Evolutionary conservation across 2,888 invertebrate genomes (phyloP).

Genomic region (Cerastoderma edule): DNA sequence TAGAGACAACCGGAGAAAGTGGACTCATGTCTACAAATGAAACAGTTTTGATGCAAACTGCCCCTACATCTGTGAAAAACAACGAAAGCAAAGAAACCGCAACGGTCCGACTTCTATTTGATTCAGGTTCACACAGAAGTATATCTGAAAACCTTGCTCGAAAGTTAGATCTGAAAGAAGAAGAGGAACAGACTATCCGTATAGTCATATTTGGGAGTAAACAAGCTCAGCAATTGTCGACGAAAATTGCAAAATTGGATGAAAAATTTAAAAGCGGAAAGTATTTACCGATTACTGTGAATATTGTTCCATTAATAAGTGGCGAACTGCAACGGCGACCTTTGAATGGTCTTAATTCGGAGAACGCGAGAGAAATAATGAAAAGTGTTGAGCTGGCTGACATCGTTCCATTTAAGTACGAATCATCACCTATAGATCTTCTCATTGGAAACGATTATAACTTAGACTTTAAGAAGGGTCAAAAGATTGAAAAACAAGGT

Average conservation of each 20-base stretch:
- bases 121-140: constrained; percentile 16
- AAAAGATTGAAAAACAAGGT: background rate
- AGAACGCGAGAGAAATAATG: background rate
- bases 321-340: background rate
- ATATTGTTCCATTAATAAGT: constrained; percentile 10
- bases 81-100: background rate
- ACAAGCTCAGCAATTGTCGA: background rate
- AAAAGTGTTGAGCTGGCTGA: background rate
- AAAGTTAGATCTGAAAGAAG: background rate
- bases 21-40: constrained; percentile 28
- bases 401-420: background rate
- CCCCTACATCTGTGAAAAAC: constrained; percentile 2
- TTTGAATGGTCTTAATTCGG: background rate
- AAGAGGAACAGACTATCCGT: background rate
- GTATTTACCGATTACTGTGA: background rate
- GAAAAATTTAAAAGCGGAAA: background rate
- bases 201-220: constrained; percentile 22
- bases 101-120: constrained; percentile 10
- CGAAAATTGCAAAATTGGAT: background rate
- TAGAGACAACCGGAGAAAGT: constrained; percentile 11
- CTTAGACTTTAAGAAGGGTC: background rate
- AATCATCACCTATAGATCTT: background rate
- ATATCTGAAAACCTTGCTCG: too few species aligned
- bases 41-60: constrained; percentile 31
- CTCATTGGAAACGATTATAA: background rate